Base-by-base conservation (phyloP, 92 coral and sea anemone genomes). In the Epizoanthus illoricatus region DNA sequence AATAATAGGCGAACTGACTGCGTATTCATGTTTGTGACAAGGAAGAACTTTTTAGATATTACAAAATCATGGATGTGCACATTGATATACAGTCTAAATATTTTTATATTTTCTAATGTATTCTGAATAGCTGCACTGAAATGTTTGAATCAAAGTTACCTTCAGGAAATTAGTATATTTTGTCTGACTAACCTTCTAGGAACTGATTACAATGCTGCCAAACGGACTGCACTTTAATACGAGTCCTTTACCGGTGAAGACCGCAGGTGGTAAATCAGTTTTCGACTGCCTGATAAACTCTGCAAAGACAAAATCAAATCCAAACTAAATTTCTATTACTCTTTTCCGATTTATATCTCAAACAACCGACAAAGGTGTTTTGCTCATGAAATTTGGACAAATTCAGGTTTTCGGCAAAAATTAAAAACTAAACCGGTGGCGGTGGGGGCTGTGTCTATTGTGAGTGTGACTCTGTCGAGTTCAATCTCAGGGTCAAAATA, bases 121-220 rank as follows among this genome's bases (percentile, higher is more conserved):
- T 59, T 41, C 45, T 13, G 42, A 49, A 41, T 62, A n/a, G 71
- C 66, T 63, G 71, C 56, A 61, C 66, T 63, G 71, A 40, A 63
- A 78, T 63, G 66, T 63, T 64, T 43, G 61, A 78, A 78, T 78
- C 82, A 78, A 78, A 78, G 82, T 78, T 78, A 78, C 17, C 43
- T 61, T 19, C 71, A 78, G 82, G 82, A 78, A 78, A 78, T 78
- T 43, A 78, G 71, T 61, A 63, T 41, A 78, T 78, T 43, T 42
- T 78, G 69, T 70, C 24, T 43, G 12, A 9, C 28, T 78, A 78
- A 78, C 65, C 41, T 69, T 70, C 71, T 63, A 6, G 24, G 82
- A 78, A 62, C 71, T 62, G 43, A 78, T 78, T 78, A 78, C 47
- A 63, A 42, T 17, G 82, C 45, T 62, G 82, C 71, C 82, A 63